Percentiles rank a stretch among this genome's conserved stretches.
Evolutionary conservation across 2,113 vertebrate genomes (phyloP).

Genomic region (Chaetodon trifascialis): DNA sequence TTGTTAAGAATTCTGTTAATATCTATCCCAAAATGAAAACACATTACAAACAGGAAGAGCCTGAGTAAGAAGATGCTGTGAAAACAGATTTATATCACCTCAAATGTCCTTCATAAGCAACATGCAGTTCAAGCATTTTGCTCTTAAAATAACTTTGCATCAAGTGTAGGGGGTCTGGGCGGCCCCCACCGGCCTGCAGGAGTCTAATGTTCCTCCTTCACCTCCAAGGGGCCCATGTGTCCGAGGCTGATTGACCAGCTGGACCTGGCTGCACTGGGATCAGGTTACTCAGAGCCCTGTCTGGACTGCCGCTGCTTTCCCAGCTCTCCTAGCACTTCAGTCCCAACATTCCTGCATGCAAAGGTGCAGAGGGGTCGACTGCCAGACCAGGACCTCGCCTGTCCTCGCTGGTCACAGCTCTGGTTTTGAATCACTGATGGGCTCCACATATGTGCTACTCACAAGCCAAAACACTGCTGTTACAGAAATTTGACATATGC

Average conservation of each 20-base stretch:
- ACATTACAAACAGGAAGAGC: not conserved
- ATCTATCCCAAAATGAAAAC: not conserved
- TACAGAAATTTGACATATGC: not conserved
- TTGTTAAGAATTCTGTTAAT: conserved; percentile 12
- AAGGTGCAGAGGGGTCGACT: conserved; percentile 31
- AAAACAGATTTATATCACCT: conserved; percentile 48
- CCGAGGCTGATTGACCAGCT: conserved; percentile 59
- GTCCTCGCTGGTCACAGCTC: conserved; percentile 6
- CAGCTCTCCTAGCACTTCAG: conserved; percentile 49
- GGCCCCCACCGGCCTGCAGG: conserved; percentile 30
- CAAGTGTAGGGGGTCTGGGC: conserved; percentile 37
- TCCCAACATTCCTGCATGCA: conserved; percentile 50
- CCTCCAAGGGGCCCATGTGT: conserved; percentile 64
- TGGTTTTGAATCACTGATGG: conserved; percentile 36
- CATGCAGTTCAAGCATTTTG: conserved; percentile 50
- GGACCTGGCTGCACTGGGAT: conserved; percentile 59
- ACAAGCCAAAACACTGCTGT: conserved; percentile 9
- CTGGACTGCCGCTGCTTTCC: conserved; percentile 50
- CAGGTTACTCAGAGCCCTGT: conserved; percentile 64
- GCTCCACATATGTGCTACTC: conserved; percentile 15
- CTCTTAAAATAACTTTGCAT: conserved; percentile 78
- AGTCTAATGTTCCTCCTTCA: conserved; percentile 47
- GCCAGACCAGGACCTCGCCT: not conserved
- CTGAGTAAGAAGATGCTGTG: conserved; percentile 26
- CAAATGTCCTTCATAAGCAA: conserved; percentile 66